phyloP scores from a whole-genome alignment of 1,140 invertebrate species.

The Papilio polyxenes region DNA sequence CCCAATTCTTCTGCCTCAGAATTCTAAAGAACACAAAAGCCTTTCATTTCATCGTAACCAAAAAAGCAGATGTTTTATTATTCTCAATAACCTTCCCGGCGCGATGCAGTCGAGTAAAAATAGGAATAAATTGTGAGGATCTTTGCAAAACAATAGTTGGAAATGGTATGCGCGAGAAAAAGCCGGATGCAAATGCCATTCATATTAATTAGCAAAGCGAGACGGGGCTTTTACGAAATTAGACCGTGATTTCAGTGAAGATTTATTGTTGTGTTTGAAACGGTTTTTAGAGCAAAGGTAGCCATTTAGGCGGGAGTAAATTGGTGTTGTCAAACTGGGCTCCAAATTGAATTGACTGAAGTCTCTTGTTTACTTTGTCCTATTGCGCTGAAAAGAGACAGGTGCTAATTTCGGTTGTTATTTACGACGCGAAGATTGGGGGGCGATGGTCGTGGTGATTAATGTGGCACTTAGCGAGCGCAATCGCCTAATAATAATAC shows the following conservation, averaged over 20 bases:
- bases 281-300: conserved; percentile 77
- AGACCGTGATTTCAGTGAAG: conserved; percentile 79
- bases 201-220: conserved; percentile 81
- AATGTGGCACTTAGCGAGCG: conserved; percentile 37
- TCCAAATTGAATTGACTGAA: conserved; percentile 74
- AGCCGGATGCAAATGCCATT: conserved; percentile 80
- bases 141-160: conserved; percentile 80
- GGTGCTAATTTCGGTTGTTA: conserved; percentile 32
- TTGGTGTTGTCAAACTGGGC: conserved; percentile 72
- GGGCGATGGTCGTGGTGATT: conserved; percentile 31
- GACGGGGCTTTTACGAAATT: conserved; percentile 80
- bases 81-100: conserved; percentile 67
- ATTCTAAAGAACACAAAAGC: conserved; percentile 57
- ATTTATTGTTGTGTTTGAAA: conserved; percentile 80
- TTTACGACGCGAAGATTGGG: conserved; percentile 30
- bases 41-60: conserved; percentile 66
- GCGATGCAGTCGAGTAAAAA: conserved; percentile 72
- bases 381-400: conserved; percentile 23
- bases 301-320: conserved; percentile 75
- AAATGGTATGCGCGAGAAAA: conserved; percentile 79
- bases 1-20: conserved; percentile 51
- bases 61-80: conserved; percentile 65
- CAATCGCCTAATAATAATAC: conserved; percentile 32
- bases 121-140: conserved; percentile 78
- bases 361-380: conserved; percentile 60